phyloP scores from a whole-genome alignment of 2,888 invertebrate species.

The Odontomyia ornata region DNA sequence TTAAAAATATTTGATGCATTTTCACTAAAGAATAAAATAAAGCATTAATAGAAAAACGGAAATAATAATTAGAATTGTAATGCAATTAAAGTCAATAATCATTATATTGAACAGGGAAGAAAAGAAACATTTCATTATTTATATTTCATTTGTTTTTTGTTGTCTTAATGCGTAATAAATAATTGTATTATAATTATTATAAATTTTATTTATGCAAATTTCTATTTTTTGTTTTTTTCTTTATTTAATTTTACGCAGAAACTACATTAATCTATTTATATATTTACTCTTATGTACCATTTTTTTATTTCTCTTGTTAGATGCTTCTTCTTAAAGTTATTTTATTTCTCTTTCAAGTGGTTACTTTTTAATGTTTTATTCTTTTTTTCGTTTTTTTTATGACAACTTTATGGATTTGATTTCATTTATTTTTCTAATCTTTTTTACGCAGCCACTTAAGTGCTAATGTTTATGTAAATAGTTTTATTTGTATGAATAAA shows the following conservation, averaged over 20 bases:
- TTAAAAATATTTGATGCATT: slow-evolving; percentile 31
- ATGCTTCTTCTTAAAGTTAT: not conserved
- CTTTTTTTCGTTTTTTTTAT: slow-evolving; percentile 23
- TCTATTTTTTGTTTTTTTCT: not conserved
- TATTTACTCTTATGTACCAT: not conserved
- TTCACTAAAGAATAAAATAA: slow-evolving; percentile 25
- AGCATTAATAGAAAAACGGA: slow-evolving; percentile 24
- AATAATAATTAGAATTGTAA: slow-evolving; percentile 16
- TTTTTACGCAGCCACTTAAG: slow-evolving; percentile 19
- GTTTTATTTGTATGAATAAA: slow-evolving; percentile 28
- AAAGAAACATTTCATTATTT: not conserved
- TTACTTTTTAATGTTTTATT: slow-evolving; percentile 12
- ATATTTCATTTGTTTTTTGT: slow-evolving; percentile 32
- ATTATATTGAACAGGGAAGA: slow-evolving; percentile 1
- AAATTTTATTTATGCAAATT: slow-evolving; percentile 34
- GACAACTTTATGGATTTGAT: not conserved
- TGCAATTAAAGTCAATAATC: slow-evolving; percentile 7
- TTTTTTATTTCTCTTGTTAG: slow-evolving; percentile 8
- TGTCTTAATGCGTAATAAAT: slow-evolving; percentile 42
- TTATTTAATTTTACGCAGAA: slow-evolving; percentile 2
- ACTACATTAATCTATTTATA: slow-evolving; percentile 25
- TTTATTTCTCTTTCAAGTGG: slow-evolving; percentile 21
- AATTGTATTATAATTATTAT: slow-evolving; percentile 30
- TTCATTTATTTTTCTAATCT: slow-evolving; percentile 16
- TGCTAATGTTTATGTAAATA: slow-evolving; percentile 23